Evolutionary conservation across 1,140 invertebrate genomes (phyloP), one percentile per base, ranked within the genome.

Genomic region (Caligus rogercresseyi): DNA sequence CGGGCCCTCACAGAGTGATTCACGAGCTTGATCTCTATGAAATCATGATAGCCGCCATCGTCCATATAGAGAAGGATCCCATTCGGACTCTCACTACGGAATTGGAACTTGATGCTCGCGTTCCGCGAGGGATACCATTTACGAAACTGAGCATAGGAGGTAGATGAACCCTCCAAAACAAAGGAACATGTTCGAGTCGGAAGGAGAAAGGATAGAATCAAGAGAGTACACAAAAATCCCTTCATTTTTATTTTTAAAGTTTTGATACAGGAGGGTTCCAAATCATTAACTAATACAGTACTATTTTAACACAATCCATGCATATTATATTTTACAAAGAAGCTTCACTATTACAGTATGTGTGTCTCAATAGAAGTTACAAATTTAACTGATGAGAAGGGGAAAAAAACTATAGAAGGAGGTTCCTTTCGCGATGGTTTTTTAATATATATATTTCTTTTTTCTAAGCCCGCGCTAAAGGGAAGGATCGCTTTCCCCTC

Each of bases 1-100:
- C 89, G 77, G 66, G 94, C 72, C 55, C 89, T 76, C n/a, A 95
- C 74, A 0, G 83, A 82, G 19, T 90, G 88, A 70, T 91, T 88
- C 3, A 95, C 86, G 15, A 98, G 76, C 71, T 93, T 95, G 56
- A 96, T 73, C 74, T 94, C 89, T 72, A 96, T 90, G 75, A 95
- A 97, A 72, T 95, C 89, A 69, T 89, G 87, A 16, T 85, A 87
- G 13, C 88, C 88, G 3, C 90, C 89, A 71, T 95, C 91, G 71
- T 94, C 90, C 1, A 89, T 91, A 73, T 94, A 94, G 52, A 95
- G 75, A 16, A 95, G 74, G 63, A 93, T 73, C 4, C 88, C 89
- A 74, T 89, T 89, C 0, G 86, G 85, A 71, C 88, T 83, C 60
- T 86, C 82, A 2, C 89, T 94, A 74, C 87, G 87, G 75, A 94